Percentiles rank a stretch among this genome's conserved stretches.
Conservation (phyloP, 2,888 invertebrate genomes). For the Drosophila prolongata region DNA sequence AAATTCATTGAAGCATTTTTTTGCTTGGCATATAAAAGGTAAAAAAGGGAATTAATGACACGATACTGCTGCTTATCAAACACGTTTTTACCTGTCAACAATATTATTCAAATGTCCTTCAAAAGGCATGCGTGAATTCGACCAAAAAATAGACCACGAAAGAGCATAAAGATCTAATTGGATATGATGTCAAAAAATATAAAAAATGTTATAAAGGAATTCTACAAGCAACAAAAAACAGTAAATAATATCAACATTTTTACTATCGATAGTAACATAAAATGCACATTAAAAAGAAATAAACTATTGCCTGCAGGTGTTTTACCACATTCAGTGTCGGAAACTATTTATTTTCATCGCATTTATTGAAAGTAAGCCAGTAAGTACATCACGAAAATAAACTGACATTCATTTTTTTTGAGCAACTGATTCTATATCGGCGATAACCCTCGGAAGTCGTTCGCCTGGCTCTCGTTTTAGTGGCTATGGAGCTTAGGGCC, state of each 20-base stretch:
- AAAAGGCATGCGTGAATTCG: neutral
- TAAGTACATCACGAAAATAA: slow-evolving; percentile 9
- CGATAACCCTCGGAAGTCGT: slow-evolving; percentile 17
- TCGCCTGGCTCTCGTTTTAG: slow-evolving; percentile 7
- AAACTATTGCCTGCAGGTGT: neutral
- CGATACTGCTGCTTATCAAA: slow-evolving; percentile 49
- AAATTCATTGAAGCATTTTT: slow-evolving; percentile 63
- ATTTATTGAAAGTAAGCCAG: neutral
- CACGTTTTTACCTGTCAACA: slow-evolving; percentile 11
- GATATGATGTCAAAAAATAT: neutral
- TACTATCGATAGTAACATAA: too few relatives aligned
- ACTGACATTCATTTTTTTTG: slow-evolving; percentile 11
- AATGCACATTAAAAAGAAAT: neutral
- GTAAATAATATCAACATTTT: neutral
- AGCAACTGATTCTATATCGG: slow-evolving; percentile 14
- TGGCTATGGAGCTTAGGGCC: slow-evolving; percentile 58
- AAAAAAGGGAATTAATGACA: slow-evolving; percentile 65
- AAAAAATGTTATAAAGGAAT: neutral
- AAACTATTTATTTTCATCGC: slow-evolving; percentile 1
- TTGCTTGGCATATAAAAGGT: neutral
- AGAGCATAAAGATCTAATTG: too few relatives aligned
- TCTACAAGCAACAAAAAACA: neutral
- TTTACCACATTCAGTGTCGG: neutral
- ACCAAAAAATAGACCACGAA: too few relatives aligned
- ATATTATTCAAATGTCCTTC: neutral